These are phyloP conservation scores for Caenorhabditis sp. DNA, from an alignment of 2,888 invertebrate species.

Conservation along the genomic window DNA sequence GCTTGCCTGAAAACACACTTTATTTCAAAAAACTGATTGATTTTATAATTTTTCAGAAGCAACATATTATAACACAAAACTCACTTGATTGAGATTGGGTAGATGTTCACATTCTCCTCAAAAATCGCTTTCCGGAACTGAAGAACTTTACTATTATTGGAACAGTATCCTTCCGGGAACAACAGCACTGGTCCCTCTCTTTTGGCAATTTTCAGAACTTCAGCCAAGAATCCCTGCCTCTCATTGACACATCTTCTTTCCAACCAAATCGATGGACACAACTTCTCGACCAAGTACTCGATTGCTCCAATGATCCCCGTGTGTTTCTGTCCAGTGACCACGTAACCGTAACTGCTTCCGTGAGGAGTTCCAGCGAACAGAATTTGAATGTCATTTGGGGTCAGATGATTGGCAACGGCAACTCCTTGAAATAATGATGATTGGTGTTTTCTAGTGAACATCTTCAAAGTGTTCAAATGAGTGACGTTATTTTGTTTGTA, in stretches of 20 bases:
- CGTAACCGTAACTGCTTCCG: conserved; percentile 73
- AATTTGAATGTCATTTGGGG: conserved; percentile 79
- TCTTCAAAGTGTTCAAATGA: too few relatives aligned
- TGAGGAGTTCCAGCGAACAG: conserved; percentile 76
- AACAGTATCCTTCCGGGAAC: conserved; percentile 79
- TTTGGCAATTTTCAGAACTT: conserved; percentile 73
- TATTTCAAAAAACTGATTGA: background rate
- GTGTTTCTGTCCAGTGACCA: conserved; percentile 79
- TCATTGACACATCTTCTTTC: conserved; percentile 74
- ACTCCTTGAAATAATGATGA: too few relatives aligned
- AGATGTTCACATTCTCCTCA: conserved; percentile 68
- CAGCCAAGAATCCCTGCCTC: conserved; percentile 69
- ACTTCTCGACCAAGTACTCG: conserved; percentile 72
- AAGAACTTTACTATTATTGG: conserved; percentile 73
- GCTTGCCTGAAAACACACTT: conserved; percentile 52
- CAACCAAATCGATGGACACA: conserved; percentile 78
- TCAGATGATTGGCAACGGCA: conserved; percentile 77
- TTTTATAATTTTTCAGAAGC: too few relatives aligned
- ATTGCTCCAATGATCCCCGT: conserved; percentile 74
- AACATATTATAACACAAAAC: too few relatives aligned
- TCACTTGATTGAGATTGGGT: conserved; percentile 71
- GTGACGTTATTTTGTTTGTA: background rate
- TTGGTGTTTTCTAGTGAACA: background rate
- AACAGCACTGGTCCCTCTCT: conserved; percentile 75
- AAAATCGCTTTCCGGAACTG: conserved; percentile 75